Conservation (phyloP, 2,888 invertebrate genomes). For the Pedicia rivosa region DNA sequence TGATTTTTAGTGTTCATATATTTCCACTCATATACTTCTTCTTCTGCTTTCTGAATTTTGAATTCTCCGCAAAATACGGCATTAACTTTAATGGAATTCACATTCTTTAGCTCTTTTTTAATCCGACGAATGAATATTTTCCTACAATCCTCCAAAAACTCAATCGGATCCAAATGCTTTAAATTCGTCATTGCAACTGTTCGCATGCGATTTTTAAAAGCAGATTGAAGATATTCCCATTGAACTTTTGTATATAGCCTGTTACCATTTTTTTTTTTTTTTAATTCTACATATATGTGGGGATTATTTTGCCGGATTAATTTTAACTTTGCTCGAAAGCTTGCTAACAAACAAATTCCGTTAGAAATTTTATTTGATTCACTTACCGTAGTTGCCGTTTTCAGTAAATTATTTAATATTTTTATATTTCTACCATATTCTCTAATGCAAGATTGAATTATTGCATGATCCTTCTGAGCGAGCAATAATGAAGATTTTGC, state of each 20-base stretch:
- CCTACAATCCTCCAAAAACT: background rate
- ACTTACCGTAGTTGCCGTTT: background rate
- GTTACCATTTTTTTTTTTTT: no score
- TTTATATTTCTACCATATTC: background rate
- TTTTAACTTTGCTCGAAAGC: background rate
- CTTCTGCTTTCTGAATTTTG: background rate
- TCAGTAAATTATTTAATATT: background rate
- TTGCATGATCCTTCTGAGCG: no score
- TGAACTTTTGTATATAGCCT: no score
- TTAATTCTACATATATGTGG: no score
- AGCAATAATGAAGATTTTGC: no score
- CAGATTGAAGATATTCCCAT: constrained; percentile 1
- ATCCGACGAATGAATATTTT: background rate
- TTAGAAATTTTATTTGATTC: background rate
- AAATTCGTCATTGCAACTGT: background rate
- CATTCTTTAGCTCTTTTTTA: background rate
- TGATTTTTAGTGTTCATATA: constrained; percentile 1
- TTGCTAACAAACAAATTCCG: background rate
- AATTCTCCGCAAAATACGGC: background rate
- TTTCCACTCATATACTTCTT: background rate
- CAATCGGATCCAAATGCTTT: background rate
- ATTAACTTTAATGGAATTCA: background rate
- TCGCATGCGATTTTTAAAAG: constrained; percentile 1
- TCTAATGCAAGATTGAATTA: no score
- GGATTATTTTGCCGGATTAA: no score